Percentiles rank a stretch among this genome's conserved stretches.
phyloP scores from a whole-genome alignment of 2,888 invertebrate genomes.

The Cloeon dipterum region DNA sequence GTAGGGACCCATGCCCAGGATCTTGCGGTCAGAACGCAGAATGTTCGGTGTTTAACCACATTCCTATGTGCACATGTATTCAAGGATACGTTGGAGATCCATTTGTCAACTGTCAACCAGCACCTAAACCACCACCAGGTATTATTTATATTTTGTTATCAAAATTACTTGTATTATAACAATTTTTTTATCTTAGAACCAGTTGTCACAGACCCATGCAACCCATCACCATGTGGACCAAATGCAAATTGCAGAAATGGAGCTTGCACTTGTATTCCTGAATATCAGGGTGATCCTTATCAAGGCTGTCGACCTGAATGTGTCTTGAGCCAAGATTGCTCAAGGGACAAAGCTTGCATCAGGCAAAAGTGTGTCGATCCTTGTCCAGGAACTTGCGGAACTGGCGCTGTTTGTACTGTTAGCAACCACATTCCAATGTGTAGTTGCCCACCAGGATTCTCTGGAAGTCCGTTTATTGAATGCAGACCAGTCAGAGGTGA shows the following conservation, averaged over 20 bases:
- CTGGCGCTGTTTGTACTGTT: constrained; percentile 48
- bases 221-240: constrained; percentile 14
- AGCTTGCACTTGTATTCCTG: constrained; percentile 20
- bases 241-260: constrained; percentile 33
- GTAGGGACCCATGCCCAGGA: constrained; percentile 11
- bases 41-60: constrained; percentile 29
- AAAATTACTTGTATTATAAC: neutral
- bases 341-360: constrained; percentile 39
- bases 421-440: constrained; percentile 59
- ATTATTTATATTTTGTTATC: no score
- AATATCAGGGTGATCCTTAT: constrained; percentile 20
- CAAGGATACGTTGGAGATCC: constrained; percentile 47
- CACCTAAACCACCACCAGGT: constrained; percentile 26
- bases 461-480: constrained; percentile 37
- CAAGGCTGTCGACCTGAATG: constrained; percentile 33
- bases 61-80: constrained; percentile 31
- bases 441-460: constrained; percentile 35
- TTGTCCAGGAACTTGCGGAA: constrained; percentile 55
- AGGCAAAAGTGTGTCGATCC: constrained; percentile 54
- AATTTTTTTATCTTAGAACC: constrained; percentile 8
- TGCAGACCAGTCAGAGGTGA: constrained; percentile 9
- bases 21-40: constrained; percentile 40
- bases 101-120: constrained; percentile 43
- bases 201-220: constrained; percentile 20
- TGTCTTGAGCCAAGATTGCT: constrained; percentile 39